Conservation (phyloP, 2,888 invertebrate genomes). For the Rotaria socialis region DNA sequence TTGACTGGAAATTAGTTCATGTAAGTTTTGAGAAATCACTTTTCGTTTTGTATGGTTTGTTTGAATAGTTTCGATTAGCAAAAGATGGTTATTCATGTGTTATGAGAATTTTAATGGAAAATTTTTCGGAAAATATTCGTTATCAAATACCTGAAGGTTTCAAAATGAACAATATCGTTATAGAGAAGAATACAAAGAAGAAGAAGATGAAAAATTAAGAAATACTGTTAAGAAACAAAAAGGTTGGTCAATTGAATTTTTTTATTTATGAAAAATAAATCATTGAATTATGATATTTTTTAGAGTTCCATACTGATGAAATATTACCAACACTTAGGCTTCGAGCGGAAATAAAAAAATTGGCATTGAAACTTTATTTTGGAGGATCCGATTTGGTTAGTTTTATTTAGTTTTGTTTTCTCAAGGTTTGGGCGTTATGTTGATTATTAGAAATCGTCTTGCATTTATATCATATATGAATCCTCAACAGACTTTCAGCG, state of each 20-base stretch:
- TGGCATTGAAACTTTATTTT: conserved; percentile 4
- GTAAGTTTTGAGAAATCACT: too few species aligned
- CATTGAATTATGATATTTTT: background rate
- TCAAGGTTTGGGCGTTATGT: too few species aligned
- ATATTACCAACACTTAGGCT: background rate
- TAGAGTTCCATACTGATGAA: background rate
- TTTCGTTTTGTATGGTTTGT: too few species aligned
- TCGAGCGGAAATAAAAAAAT: background rate
- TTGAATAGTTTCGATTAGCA: background rate
- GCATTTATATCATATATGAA: too few species aligned
- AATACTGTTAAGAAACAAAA: background rate
- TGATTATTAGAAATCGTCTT: too few species aligned
- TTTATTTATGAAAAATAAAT: too few species aligned
- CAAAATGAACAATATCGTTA: background rate
- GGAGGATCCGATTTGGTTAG: background rate
- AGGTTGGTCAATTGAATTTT: background rate
- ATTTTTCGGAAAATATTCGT: conserved; percentile 23
- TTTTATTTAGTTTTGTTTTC: background rate
- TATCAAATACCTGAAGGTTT: background rate
- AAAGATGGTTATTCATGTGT: conserved; percentile 33
- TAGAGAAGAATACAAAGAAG: background rate
- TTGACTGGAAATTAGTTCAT: conserved; percentile 4
- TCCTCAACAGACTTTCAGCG: too few species aligned
- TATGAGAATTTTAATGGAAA: conserved; percentile 27
- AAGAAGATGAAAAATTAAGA: background rate